Percentiles rank a stretch among this genome's conserved stretches.
phyloP scores from a whole-genome alignment of 2,797 vertebrate species.

The Danionella dracula region DNA sequence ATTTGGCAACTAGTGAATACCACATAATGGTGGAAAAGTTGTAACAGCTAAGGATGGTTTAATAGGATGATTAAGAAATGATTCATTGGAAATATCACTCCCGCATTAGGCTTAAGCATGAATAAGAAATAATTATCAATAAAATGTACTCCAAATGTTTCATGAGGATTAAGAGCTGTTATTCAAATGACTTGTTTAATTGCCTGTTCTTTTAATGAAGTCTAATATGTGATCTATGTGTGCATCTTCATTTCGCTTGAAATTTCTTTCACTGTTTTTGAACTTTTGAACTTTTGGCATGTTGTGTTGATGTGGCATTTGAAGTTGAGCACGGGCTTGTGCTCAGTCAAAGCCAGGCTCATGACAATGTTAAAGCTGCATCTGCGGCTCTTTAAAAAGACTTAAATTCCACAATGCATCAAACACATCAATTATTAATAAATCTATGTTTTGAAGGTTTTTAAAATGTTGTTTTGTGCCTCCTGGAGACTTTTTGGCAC shows the following conservation, averaged over 20 bases:
- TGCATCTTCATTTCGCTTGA: too few relatives aligned
- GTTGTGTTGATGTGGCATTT: conserved; percentile 50
- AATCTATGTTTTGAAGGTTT: too few relatives aligned
- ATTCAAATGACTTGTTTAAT: not conserved
- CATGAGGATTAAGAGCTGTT: not conserved
- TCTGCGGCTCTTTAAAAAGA: too few relatives aligned
- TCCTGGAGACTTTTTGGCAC: too few relatives aligned
- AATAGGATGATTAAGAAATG: conserved; percentile 9
- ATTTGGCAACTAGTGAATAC: conserved; percentile 12
- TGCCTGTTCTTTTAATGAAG: not conserved
- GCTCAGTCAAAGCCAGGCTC: conserved; percentile 34
- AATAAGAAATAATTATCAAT: conserved; percentile 5
- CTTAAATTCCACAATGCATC: too few relatives aligned
- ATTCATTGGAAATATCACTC: conserved; percentile 2
- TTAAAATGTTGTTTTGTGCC: too few relatives aligned
- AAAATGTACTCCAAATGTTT: not conserved
- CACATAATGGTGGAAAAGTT: conserved; percentile 24
- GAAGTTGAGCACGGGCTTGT: conserved; percentile 27
- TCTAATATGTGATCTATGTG: too few relatives aligned
- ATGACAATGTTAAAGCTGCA: conserved; percentile 27
- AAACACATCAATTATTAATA: too few relatives aligned
- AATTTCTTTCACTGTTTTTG: too few relatives aligned
- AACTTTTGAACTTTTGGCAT: conserved; percentile 40
- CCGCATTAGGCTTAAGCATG: not conserved
- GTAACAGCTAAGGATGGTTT: conserved; percentile 26